Evolutionary conservation across 2,113 vertebrate genomes (phyloP).

Genomic region (Salvelinus fontinalis): DNA sequence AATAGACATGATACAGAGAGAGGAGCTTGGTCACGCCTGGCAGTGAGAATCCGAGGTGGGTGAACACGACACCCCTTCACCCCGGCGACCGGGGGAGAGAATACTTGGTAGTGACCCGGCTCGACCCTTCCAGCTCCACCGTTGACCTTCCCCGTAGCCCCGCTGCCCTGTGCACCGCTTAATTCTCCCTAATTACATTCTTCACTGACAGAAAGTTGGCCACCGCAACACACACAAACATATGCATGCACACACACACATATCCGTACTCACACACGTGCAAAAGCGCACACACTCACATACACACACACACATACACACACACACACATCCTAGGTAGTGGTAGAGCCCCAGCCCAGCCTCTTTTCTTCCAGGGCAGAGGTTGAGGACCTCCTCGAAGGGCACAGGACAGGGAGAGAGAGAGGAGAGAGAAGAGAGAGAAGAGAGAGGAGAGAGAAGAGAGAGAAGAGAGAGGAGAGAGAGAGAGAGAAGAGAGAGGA

Average conservation of each 20-base stretch:
- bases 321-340: not conserved
- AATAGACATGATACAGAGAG: not conserved
- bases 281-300: not conserved
- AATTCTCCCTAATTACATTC: slow-evolving; percentile 95
- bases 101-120: slow-evolving; percentile 83
- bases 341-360: not conserved
- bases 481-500: not conserved
- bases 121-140: slow-evolving; percentile 80
- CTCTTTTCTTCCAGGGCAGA: too few species aligned
- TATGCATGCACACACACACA: slow-evolving; percentile 53
- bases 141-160: slow-evolving; percentile 81
- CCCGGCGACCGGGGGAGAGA: slow-evolving; percentile 63
- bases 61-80: slow-evolving; percentile 54
- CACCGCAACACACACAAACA: slow-evolving; percentile 65
- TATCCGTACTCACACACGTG: not conserved
- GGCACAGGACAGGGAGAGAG: too few species aligned
- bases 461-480: too few species aligned
- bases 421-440: slow-evolving; percentile 8
- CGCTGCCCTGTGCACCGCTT: slow-evolving; percentile 72
- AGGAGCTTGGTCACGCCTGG: not conserved
- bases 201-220: slow-evolving; percentile 91
- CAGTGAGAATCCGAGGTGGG: slow-evolving; percentile 15
- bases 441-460: too few species aligned
- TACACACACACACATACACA: not conserved
- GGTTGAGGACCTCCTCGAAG: too few species aligned